Evolutionary conservation across 2,888 invertebrate species (phyloP), one percentile per base, ranked within the genome.

Genomic region (Perdita meconis): DNA sequence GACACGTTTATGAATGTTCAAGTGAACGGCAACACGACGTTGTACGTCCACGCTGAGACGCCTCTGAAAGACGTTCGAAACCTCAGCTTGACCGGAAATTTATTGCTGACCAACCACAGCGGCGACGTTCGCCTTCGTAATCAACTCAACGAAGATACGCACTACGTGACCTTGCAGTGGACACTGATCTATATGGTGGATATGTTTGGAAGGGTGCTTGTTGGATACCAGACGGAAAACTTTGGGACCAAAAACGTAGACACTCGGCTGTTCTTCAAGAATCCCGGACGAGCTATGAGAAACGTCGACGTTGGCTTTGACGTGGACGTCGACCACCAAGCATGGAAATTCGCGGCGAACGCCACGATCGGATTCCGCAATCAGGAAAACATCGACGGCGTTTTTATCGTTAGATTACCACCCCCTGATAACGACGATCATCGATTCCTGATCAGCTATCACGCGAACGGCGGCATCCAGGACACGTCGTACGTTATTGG

Each of bases 351-450:
- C 84, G 95, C 94, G 0, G 93, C 93, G 0, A 95, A 95, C 89
- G 93, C 94, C 0, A 94, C 95, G 0, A 90, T 95, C 78, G 93
- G 94, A 1, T 88, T 94, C 53, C 83, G 85, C 2, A 91, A 94
- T 78, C 90, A 92, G 64, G 92, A 93, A 42, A 94, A 94, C n/a
- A 81, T 95, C 12, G 93, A 94, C 67, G 91, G 94, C 0, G 87
- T 94, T 0, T 92, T 95, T 0, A 93, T 94, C 87, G 92, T 95
- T 0, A 94, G 94, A 72, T 90, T 95, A 0, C 96, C 96, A 3
- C 94, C 95, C 57, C 95, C 95, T 0, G 94, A 94, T 82, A 93
- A 94, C 0, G 96, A 96, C 82, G 93, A 94, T 1, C 95, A 96
- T 88, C 94, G 94, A 5, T 81, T 95, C 1, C 89, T 91, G 72